Evolutionary conservation across 1,140 invertebrate species (phyloP), one percentile per base, ranked within the genome.

Genomic region (Bilobella aurantiaca): DNA sequence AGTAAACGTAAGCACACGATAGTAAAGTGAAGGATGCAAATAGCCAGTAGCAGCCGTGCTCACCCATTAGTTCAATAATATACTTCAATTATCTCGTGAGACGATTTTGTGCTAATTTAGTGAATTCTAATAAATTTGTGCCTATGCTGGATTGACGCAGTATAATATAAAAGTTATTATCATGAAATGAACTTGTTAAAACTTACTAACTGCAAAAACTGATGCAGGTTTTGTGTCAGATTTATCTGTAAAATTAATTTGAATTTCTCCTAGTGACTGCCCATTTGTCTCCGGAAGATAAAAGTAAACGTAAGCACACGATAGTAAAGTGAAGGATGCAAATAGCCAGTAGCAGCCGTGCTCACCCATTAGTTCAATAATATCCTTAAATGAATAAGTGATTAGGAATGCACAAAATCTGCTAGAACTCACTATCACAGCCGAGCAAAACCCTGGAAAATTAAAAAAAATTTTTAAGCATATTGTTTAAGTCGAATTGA

Each of bases 351-450:
- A 62, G 59, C 30, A 3, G 5, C 59, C 59, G 28, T 62, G 30
- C n/a, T 75, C 66, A 1, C 78, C 78, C 28, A 82, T 72, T 1
- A 69, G n/a, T 18, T 72, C 62, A 34, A 78, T 74, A 57, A 82
- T 47, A 1, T 73, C 66, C 3, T 74, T 70, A 73, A 81, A 83
- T 53, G 77, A 74, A 65, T 79, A 78, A 23, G 81, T 81, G 8
- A 81, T 74, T 29, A 81, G n/a, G n/a, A n/a, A n/a, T n/a, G n/a
- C n/a, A n/a, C n/a, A n/a, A n/a, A n/a, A n/a, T n/a, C n/a, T n/a
- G n/a, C n/a, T 61, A 70, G 82, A 83, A 1, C 77, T 79, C 65
- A 67, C 47, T 1, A 58, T 30, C 66, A 56, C 62, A 34, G 59
- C 47, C 31, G 66, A 56, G 29, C 57, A 62, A 21, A 56, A 25